Evolutionary conservation across 2,888 invertebrate species (phyloP).

Genomic region (Aethes cnicana): DNA sequence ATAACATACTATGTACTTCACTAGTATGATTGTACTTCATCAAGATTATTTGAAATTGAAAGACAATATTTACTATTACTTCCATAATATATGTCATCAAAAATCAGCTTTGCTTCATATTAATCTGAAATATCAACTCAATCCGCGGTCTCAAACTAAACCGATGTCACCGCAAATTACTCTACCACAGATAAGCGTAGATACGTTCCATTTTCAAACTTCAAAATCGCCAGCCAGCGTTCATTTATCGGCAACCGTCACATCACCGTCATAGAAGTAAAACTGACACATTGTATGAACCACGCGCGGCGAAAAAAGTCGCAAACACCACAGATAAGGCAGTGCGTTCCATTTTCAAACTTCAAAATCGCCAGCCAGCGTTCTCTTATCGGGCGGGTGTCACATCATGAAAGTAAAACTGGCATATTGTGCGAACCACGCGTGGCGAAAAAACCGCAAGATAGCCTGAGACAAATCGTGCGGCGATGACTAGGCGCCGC

Average conservation of each 20-base stretch:
- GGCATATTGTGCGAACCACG: conserved; percentile 73
- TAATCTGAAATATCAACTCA: too few relatives aligned
- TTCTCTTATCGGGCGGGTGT: conserved; percentile 67
- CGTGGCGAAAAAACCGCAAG: conserved; percentile 65
- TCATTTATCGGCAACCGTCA: conserved; percentile 70
- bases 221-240: conserved; percentile 51
- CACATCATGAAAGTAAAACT: conserved; percentile 74
- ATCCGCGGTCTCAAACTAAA: too few relatives aligned
- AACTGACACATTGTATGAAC: conserved; percentile 72
- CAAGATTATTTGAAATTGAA: too few relatives aligned
- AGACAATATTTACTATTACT: too few relatives aligned
- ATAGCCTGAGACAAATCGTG: conserved; percentile 81
- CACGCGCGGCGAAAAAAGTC: background rate
- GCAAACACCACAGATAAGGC: conserved; percentile 32
- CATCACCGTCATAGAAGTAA: conserved; percentile 74
- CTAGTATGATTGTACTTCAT: too few relatives aligned
- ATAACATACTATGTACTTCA: too few relatives aligned
- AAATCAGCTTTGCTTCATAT: too few relatives aligned
- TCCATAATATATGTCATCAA: too few relatives aligned
- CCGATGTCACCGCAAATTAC: too few relatives aligned
- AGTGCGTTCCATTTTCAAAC: conserved; percentile 36
- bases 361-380: conserved; percentile 50
- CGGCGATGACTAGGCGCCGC: conserved; percentile 65
- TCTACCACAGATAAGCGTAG: conserved; percentile 34
- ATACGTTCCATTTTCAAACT: conserved; percentile 37